These are phyloP conservation scores for Sphinx pinastri DNA, from an alignment of 2,888 invertebrate genomes.

Conservation along the genomic window DNA sequence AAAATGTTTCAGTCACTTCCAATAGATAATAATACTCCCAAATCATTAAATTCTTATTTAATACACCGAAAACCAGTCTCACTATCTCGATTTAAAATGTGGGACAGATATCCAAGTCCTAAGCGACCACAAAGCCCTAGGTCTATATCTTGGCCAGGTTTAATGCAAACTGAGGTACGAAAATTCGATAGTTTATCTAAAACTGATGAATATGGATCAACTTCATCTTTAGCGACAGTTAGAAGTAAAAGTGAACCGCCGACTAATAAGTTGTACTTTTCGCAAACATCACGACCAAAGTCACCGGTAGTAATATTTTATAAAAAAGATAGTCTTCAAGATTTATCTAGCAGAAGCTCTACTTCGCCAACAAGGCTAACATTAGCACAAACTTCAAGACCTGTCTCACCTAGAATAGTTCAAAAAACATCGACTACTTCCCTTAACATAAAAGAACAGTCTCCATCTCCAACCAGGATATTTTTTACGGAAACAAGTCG, in stretches of 20 bases:
- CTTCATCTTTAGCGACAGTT: constrained; percentile 76
- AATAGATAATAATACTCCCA: constrained; percentile 77
- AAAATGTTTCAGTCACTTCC: constrained; percentile 86
- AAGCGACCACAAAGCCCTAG: constrained; percentile 82
- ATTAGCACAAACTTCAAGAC: constrained; percentile 66
- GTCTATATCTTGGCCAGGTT: constrained; percentile 85
- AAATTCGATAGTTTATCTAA: constrained; percentile 79
- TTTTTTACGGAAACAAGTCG: constrained; percentile 63
- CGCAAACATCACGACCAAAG: constrained; percentile 76
- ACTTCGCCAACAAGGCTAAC: constrained; percentile 60
- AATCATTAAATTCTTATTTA: constrained; percentile 86
- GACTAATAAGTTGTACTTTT: constrained; percentile 77
- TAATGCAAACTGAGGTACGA: constrained; percentile 76
- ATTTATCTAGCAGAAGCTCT: constrained; percentile 43
- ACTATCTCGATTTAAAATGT: constrained; percentile 87
- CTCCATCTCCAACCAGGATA: constrained; percentile 57
- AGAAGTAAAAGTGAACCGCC: constrained; percentile 87
- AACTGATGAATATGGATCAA: constrained; percentile 71
- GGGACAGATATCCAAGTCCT: constrained; percentile 84
- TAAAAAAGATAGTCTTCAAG: constrained; percentile 55
- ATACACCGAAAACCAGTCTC: constrained; percentile 88
- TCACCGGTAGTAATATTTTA: constrained; percentile 72
- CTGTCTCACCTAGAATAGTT: constrained; percentile 66
- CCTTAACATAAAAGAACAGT: constrained; percentile 45
- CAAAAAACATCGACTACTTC: constrained; percentile 24